Percentiles rank a stretch among this genome's conserved stretches.
Evolutionary conservation across 2,113 vertebrate genomes (phyloP).

Genomic region (Dasyprocta punctata): DNA sequence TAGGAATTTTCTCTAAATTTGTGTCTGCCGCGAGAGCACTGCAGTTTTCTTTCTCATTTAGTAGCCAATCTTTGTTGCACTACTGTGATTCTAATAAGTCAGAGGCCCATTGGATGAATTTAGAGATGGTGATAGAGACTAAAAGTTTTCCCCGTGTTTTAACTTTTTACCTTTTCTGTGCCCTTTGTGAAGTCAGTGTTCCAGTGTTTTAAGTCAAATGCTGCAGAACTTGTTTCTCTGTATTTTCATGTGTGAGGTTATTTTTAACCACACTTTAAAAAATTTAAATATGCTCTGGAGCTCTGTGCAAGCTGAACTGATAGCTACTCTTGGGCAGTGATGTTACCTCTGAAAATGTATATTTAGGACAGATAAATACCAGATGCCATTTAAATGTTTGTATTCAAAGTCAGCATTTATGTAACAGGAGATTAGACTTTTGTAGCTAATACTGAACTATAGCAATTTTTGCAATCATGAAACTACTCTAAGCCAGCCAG

Average conservation of each 20-base stretch:
- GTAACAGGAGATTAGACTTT: not conserved
- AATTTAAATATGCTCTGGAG: not conserved
- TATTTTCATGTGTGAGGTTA: not conserved
- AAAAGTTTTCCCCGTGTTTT: not conserved
- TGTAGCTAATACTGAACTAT: not conserved
- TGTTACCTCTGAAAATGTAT: not conserved
- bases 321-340: not conserved
- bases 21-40: not conserved
- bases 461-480: not conserved
- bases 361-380: not conserved
- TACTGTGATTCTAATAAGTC: not conserved
- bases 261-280: constrained; percentile 37
- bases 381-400: not conserved
- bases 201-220: not conserved
- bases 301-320: not conserved
- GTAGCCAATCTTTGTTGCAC: not conserved
- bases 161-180: not conserved
- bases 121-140: not conserved
- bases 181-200: not conserved
- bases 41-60: not conserved
- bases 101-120: not conserved
- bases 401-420: not conserved
- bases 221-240: not conserved
- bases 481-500: not conserved
- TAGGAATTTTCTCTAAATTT: not conserved